Evolutionary conservation across 2,113 vertebrate genomes (phyloP).

Genomic region (Lutjanus erythropterus): DNA sequence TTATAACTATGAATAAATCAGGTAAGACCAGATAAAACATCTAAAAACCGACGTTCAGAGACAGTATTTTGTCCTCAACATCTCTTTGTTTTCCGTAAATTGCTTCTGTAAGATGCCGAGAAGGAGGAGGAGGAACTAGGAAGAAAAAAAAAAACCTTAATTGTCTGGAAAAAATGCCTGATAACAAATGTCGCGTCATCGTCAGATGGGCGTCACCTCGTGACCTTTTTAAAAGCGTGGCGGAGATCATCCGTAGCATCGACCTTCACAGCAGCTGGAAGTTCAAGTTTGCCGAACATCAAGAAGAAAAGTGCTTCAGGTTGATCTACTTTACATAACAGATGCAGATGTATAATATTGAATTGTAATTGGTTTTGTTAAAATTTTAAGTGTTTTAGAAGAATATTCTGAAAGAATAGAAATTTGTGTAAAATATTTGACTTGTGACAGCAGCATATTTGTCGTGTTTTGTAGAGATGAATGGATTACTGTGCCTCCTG

Average conservation of each 20-base stretch:
- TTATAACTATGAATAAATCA: not conserved
- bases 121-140: not conserved
- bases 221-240: not conserved
- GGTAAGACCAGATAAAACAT: no score
- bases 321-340: not conserved
- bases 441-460: no score
- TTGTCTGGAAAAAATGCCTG: not conserved
- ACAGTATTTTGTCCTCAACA: no score
- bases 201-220: not conserved
- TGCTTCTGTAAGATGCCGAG: not conserved
- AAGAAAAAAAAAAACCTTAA: not conserved
- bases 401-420: no score
- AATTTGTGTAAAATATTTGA: no score
- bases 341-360: not conserved
- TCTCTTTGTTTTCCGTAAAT: not conserved
- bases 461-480: constrained; percentile 49
- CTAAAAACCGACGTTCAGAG: no score
- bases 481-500: constrained; percentile 39
- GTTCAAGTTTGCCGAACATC: not conserved
- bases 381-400: no score
- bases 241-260: not conserved
- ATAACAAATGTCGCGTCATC: not conserved
- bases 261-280: not conserved
- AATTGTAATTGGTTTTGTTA: not conserved
- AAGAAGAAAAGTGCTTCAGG: not conserved